Evolutionary conservation across 35 echinoderm and acorn worm species (phyloP).

Genomic region (Diadema setosum): DNA sequence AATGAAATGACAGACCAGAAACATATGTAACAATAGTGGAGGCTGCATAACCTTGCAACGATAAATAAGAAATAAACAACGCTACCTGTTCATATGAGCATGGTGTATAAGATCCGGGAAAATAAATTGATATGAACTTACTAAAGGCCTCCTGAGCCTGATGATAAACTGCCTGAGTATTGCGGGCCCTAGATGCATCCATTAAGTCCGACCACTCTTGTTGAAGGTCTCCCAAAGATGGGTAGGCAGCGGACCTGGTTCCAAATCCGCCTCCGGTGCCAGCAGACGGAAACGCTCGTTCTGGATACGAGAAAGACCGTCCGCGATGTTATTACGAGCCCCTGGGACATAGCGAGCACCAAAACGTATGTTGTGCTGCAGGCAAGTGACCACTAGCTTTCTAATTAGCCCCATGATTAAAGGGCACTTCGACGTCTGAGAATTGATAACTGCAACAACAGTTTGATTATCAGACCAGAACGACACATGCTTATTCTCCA

Average conservation of each 20-base stretch:
- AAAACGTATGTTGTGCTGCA: conserved; percentile 2
- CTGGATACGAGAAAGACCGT: conserved; percentile 31
- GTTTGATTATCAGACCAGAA: conserved; percentile 11
- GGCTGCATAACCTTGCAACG: neutral
- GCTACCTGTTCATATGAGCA: neutral
- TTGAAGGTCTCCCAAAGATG: neutral
- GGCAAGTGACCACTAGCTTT: neutral
- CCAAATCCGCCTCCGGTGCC: neutral
- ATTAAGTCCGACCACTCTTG: neutral
- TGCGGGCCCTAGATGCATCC: neutral
- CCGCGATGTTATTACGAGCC: conserved; percentile 9
- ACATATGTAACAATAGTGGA: neutral
- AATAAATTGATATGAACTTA: neutral
- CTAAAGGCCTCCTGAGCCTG: neutral
- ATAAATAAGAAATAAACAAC: neutral
- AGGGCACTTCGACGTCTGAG: neutral
- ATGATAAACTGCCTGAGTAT: neutral
- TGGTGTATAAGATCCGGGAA: neutral
- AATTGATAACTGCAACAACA: conserved; percentile 1
- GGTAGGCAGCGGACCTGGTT: neutral
- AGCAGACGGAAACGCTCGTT: neutral
- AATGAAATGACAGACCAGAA: neutral
- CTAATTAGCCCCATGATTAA: neutral
- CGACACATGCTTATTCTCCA: neutral
- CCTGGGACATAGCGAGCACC: neutral